Evolutionary conservation across 2,797 vertebrate species (phyloP).

Genomic region (Lindbergichthys nudifrons): DNA sequence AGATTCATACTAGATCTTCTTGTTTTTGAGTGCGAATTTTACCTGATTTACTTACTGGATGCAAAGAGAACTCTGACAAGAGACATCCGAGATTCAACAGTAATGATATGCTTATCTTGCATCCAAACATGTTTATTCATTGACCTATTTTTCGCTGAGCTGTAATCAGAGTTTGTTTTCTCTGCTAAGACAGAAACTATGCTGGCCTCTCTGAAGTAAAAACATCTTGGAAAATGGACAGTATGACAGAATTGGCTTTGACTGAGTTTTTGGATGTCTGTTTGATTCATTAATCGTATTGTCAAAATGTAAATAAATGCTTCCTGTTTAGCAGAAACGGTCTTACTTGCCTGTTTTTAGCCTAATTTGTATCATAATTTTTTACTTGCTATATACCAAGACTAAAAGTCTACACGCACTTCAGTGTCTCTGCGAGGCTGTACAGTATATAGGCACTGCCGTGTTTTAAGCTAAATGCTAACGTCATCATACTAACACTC

Average conservation of each 20-base stretch:
- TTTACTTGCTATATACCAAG: neutral
- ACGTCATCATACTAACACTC: too few relatives aligned
- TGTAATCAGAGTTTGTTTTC: constrained; percentile 15
- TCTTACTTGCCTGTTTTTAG: neutral
- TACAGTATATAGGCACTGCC: neutral
- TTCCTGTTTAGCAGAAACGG: neutral
- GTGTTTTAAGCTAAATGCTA: neutral
- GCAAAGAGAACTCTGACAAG: constrained; percentile 17
- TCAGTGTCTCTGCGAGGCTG: neutral
- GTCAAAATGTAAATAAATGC: constrained; percentile 47
- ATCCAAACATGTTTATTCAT: constrained; percentile 16
- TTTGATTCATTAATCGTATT: constrained; percentile 16
- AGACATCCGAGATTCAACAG: constrained; percentile 6
- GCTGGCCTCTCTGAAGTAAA: neutral
- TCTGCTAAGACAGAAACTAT: constrained; percentile 1
- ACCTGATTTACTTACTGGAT: neutral
- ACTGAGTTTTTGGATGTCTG: neutral
- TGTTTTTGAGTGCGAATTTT: neutral
- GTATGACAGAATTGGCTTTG: neutral
- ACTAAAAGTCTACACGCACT: neutral
- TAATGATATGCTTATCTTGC: constrained; percentile 14
- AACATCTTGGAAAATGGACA: neutral
- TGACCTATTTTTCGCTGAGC: neutral
- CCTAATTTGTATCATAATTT: neutral
- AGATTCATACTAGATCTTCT: neutral